Evolutionary conservation across 2,888 invertebrate species (phyloP), one percentile per base, ranked within the genome.

Genomic region (Sphinx pinastri): DNA sequence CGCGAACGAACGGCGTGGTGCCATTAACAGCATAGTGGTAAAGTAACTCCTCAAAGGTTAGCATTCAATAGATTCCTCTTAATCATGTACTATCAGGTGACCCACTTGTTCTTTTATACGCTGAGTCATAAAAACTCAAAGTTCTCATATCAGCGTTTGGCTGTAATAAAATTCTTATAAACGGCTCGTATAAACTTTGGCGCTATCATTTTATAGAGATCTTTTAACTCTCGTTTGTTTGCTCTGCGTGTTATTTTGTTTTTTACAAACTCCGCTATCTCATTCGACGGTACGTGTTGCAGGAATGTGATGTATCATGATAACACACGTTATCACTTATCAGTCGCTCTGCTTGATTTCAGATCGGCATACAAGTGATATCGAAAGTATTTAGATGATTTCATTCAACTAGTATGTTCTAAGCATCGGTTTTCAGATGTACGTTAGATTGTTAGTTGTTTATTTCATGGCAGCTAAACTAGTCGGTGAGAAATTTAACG

Each of bases 271-370:
- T 72, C 16, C 73, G 67, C 79, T 82, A 79, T 82, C 79, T 79
- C 71, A 76, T 72, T 77, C 71, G 67, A 72, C 58, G 71, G 73
- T 75, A 75, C 73, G 68, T 73, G 69, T 74, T 71, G 70, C 72
- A 76, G 74, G 82, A 79, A 82, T 83, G 81, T 76, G 75, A 81
- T 79, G 77, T 77, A 77, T 80, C 77, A 78, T 71, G 82, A 84
- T 85, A 85, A 79, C 69, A 76, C 68, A 69, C 71, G 75, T 84
- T 83, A 84, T 84, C 83, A 69, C 74, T 84, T 83, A 84, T 84
- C 83, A 69, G 74, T 73, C 73, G 72, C 76, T 75, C 79, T 75
- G 76, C 77, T 77, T 76, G 66, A 71, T 71, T 71, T 52, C 25
- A 68, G 67, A 70, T 68, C 71, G 47, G 58, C 80, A 70, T 70